Base-by-base conservation (phyloP, 1,140 invertebrate genomes). In the Plectrocnemia conspersa region DNA sequence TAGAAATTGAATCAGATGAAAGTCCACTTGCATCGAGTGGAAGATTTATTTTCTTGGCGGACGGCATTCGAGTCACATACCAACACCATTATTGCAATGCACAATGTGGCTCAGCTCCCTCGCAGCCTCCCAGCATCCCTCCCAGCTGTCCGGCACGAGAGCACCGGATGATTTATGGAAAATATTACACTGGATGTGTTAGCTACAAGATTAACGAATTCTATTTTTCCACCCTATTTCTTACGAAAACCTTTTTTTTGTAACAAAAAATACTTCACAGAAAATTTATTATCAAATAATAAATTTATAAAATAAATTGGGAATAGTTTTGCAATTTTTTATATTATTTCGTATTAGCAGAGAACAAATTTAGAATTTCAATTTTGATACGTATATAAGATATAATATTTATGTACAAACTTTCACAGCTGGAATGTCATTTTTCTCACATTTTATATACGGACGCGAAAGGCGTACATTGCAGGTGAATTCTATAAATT, bases 171-270 rank as follows among this genome's bases (percentile, higher is more conserved):
- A 61, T 61, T 61, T 61, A 61, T 61, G 50, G 53, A 54, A 57
- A 61, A 61, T 57, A 61, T 56, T 45, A 57, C 45, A 50, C 22
- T 10, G 53, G 29, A 57, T 54, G 53, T 59, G 53, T 53, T 56
- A 54, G 23, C 48, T 54, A 33, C 59, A 56, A 60, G 58, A 60
- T 56, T 60, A 60, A 60, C 42, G 54, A 49, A 53, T 56, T 47
- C 18, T 58, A 38, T 50, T 50, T 47, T 47, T 32, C 42, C 42
- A 42, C 42, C 46, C 46, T 16, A 35, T 47, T 47, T 22, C 13
- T 7, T n/a, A 13, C 24, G 44, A 22, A 32, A 48, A 32, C 19
- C 25, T 48, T 48, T 48, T 35, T n/a, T n/a, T n/a, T n/a, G n/a
- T n/a, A n/a, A n/a, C n/a, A n/a, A n/a, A n/a, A n/a, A n/a, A n/a